These are phyloP conservation scores for Entelurus aequoreus DNA, from an alignment of 2,113 vertebrate genomes.

Conservation along the genomic window DNA sequence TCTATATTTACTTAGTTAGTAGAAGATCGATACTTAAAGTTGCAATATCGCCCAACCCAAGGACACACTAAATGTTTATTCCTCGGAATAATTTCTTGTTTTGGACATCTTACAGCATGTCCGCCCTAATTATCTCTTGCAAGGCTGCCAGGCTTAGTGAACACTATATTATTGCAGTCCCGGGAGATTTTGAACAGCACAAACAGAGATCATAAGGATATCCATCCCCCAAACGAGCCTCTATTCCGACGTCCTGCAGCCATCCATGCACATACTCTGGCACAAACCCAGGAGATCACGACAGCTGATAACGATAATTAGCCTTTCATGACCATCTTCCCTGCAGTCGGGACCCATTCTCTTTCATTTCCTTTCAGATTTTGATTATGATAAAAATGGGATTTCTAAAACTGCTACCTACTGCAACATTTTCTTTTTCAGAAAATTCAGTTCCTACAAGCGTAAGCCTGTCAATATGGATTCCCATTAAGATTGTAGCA, in stretches of 20 bases:
- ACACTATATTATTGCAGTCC: conserved; percentile 28
- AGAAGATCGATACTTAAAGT: too few species aligned
- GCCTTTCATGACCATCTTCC: conserved; percentile 32
- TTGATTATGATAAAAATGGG: not conserved
- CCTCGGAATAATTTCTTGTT: not conserved
- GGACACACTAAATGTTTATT: not conserved
- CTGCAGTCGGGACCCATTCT: conserved; percentile 11
- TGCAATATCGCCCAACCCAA: too few species aligned
- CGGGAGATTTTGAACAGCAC: conserved; percentile 13
- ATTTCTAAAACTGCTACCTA: not conserved
- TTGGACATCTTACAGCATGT: conserved; percentile 23
- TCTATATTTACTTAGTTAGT: too few species aligned
- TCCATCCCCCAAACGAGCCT: not conserved
- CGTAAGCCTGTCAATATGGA: not conserved
- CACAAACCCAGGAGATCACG: conserved; percentile 13
- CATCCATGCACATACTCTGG: conserved; percentile 1
- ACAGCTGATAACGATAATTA: conserved; percentile 45
- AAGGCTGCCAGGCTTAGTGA: conserved; percentile 8
- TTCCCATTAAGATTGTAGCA: not conserved
- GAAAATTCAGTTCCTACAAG: too few species aligned
- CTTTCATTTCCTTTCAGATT: not conserved
- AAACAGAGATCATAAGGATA: conserved; percentile 20
- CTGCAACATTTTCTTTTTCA: not conserved
- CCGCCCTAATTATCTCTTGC: conserved; percentile 37
- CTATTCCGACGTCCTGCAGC: conserved; percentile 9